Base-by-base conservation (phyloP, 2,113 vertebrate species). In the Seriola rivoliana region DNA sequence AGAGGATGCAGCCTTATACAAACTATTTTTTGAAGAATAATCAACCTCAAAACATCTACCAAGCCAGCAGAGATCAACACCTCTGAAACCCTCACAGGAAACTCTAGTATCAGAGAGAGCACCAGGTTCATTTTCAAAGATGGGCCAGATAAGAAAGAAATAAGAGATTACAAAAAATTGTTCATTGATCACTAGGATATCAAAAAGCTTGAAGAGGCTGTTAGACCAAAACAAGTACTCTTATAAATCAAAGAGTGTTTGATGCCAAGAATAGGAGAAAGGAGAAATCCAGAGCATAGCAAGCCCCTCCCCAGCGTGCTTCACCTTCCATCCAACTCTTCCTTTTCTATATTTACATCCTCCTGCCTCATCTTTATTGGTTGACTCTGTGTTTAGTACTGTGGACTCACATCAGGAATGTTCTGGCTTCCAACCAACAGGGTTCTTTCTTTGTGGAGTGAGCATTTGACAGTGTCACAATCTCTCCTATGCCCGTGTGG, bases 321-420 rank as follows among this genome's bases (percentile, higher is more conserved):
- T 36, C 19, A 62, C 13, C 55, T 19, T 13, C 46, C 44, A 40
- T 13, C 46, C 44, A 40, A 10, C 34, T 21, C 12, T 14, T 76
- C 40, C 57, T 71, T 19, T 71, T 1, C 10, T 58, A 2, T 46
- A 50, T 58, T 48, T 50, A 40, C 32, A 17, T 25, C 40, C 12
- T 48, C 1, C 52, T 71, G 52, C 14, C 8, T 48, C 44, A 62
- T 79, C n/a, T n/a, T 52, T 19, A 25, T 23, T 23, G 55, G 25
- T 46, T 32, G 36, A 55, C 25, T 54, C 21, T 48, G 25, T 19
- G 42, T 69, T 25, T 58, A 62, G 17, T 5, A 8, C 11, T 34
- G 44, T 25, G 2, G 58, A 36, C 25, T 42, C 23, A 62, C 71
- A 44, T 46, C 36, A 73, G 60, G 62, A 62, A 46, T 68, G 46